Percentiles rank a stretch among this genome's conserved stretches.
Conservation (phyloP, 2,113 vertebrate genomes). For the Vicugna pacos region DNA sequence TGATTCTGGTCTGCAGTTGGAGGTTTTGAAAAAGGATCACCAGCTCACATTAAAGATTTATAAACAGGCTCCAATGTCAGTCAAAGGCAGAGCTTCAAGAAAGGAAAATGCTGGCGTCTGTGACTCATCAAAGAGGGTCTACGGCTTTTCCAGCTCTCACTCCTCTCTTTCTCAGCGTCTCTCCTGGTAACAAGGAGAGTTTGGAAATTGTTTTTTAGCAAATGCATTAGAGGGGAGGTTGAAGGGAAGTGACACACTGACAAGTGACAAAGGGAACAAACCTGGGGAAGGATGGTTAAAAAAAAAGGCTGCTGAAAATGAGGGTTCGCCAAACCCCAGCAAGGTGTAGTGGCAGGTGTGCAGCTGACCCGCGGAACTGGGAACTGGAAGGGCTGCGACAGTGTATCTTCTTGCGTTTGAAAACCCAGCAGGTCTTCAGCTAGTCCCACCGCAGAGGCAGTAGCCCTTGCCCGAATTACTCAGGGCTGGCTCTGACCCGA, state of each 20-base stretch:
- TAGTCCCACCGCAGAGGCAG: neutral
- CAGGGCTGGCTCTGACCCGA: constrained; percentile 38
- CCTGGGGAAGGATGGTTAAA: constrained; percentile 68
- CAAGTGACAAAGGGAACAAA: constrained; percentile 72
- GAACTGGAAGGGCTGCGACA: constrained; percentile 46
- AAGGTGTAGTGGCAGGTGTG: constrained; percentile 79
- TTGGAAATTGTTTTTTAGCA: constrained; percentile 68
- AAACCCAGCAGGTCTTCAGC: neutral
- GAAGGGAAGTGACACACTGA: constrained; percentile 81
- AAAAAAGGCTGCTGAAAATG: constrained; percentile 57
- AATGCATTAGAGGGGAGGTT: constrained; percentile 74
- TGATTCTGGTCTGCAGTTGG: constrained; percentile 63
- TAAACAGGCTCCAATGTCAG: constrained; percentile 71
- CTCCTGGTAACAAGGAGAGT: constrained; percentile 75
- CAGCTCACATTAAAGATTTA: constrained; percentile 79
- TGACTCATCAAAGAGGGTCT: constrained; percentile 76
- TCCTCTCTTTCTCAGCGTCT: constrained; percentile 64
- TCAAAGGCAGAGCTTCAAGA: constrained; percentile 75
- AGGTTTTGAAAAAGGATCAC: constrained; percentile 74
- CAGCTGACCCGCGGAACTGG: constrained; percentile 64
- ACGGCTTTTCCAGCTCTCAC: constrained; percentile 51
- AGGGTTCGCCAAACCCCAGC: constrained; percentile 56
- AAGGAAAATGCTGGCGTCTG: constrained; percentile 67
- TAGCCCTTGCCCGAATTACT: neutral
- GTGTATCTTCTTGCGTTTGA: neutral